Percentiles rank a stretch among this genome's conserved stretches.
These are phyloP conservation scores for Cyprinodon variegatus DNA, from an alignment of 2,113 vertebrate species.

Conservation along the genomic window DNA sequence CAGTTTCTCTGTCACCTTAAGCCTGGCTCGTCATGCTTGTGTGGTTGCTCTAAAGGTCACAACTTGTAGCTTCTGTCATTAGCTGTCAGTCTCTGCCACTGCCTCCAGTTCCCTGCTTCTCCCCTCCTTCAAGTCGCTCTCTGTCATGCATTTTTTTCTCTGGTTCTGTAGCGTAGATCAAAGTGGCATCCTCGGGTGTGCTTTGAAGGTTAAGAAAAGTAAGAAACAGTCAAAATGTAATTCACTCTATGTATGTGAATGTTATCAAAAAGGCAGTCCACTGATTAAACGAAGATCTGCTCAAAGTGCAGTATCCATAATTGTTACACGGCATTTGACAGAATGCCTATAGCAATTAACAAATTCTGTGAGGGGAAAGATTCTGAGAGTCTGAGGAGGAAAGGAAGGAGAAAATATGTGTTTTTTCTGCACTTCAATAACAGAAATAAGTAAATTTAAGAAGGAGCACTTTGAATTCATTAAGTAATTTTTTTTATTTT, in stretches of 20 bases:
- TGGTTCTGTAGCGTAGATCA: conserved; percentile 70
- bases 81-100: conserved; percentile 77
- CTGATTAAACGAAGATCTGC: conserved; percentile 37
- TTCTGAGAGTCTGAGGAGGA: conserved; percentile 28
- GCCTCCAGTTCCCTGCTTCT: conserved; percentile 53
- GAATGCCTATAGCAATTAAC: conserved; percentile 47
- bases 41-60: conserved; percentile 82
- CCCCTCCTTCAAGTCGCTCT: conserved; percentile 59
- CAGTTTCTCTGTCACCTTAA: conserved; percentile 75
- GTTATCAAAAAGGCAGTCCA: conserved; percentile 31
- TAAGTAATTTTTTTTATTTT: conserved; percentile 11
- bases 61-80: conserved; percentile 83
- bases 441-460: conserved; percentile 42
- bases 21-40: conserved; percentile 78
- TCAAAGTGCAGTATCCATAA: conserved; percentile 33
- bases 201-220: conserved; percentile 75
- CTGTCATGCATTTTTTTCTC: conserved; percentile 69
- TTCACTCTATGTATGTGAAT: conserved; percentile 7
- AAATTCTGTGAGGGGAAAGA: conserved; percentile 28
- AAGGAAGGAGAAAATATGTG: conserved; percentile 11
- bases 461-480: conserved; percentile 20
- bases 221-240: conserved; percentile 44
- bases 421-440: conserved; percentile 27
- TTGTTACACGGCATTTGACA: conserved; percentile 46
- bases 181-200: conserved; percentile 70